Conservation (phyloP, 1,140 invertebrate species). For the Nymphalis io region DNA sequence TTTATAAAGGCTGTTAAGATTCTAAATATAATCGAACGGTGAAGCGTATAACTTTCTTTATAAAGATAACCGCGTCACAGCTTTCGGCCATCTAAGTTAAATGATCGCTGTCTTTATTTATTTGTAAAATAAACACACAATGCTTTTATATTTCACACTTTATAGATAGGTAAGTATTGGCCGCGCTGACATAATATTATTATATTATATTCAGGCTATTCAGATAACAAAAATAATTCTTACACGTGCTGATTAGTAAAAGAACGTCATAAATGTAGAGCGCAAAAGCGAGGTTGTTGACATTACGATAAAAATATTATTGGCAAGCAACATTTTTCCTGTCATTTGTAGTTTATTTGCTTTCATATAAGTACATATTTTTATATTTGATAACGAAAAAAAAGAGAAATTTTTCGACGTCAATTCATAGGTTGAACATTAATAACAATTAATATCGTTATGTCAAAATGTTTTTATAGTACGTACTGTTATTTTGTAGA, state of each 20-base stretch:
- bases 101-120: too few species aligned
- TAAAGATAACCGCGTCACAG: too few species aligned
- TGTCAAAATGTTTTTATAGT: too few species aligned
- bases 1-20: too few species aligned
- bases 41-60: too few species aligned
- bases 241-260: slow-evolving; percentile 27
- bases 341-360: slow-evolving; percentile 6
- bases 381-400: neutral
- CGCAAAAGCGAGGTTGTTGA: slow-evolving; percentile 39
- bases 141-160: neutral
- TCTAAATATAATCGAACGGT: too few species aligned
- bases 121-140: too few species aligned
- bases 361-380: neutral
- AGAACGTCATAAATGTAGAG: slow-evolving; percentile 33
- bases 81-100: too few species aligned
- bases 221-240: slow-evolving; percentile 26
- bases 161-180: slow-evolving; percentile 20
- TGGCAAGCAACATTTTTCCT: slow-evolving; percentile 10
- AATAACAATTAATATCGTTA: too few species aligned
- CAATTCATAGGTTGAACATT: too few species aligned
- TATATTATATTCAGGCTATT: too few species aligned
- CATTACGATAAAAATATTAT: slow-evolving; percentile 39
- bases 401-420: neutral
- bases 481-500: too few species aligned
- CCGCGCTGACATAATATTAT: neutral